Evolutionary conservation across 2,113 vertebrate genomes (phyloP).

Genomic region (Cryptomyrus ogoouensis): DNA sequence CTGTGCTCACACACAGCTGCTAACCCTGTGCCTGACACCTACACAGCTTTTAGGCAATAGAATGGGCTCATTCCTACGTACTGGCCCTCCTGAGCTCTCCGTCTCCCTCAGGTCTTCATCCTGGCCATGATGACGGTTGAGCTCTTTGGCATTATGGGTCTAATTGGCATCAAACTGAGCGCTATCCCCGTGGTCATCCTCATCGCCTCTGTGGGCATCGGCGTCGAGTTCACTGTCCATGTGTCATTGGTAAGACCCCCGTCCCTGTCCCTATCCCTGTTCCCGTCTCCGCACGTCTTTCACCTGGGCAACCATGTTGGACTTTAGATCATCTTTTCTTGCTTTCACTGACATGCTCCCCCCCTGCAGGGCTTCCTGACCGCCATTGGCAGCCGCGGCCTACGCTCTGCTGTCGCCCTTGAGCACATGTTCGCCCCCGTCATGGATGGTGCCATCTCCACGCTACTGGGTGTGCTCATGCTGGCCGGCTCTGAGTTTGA

Average conservation of each 20-base stretch:
- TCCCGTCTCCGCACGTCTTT: no score
- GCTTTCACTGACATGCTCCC: background rate
- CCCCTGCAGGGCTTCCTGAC: slow-evolving; percentile 83
- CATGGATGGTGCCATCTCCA: slow-evolving; percentile 70
- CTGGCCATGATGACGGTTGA: slow-evolving; percentile 94
- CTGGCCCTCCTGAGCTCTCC: background rate
- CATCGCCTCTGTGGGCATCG: slow-evolving; percentile 93
- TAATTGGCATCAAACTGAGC: slow-evolving; percentile 95
- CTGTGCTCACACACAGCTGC: slow-evolving; percentile 16
- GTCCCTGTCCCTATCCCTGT: no score
- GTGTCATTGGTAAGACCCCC: slow-evolving; percentile 77
- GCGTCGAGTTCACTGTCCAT: slow-evolving; percentile 95
- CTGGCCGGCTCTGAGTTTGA: slow-evolving; percentile 91
- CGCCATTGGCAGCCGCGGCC: slow-evolving; percentile 87
- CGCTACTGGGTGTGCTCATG: slow-evolving; percentile 71
- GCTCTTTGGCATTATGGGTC: slow-evolving; percentile 97
- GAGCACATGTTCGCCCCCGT: slow-evolving; percentile 97
- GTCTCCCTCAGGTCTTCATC: slow-evolving; percentile 73
- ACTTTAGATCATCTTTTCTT: background rate
- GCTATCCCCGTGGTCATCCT: slow-evolving; percentile 96
- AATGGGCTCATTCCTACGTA: background rate
- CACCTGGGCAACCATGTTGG: background rate
- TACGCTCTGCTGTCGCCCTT: slow-evolving; percentile 79
- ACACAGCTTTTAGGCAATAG: slow-evolving; percentile 17
- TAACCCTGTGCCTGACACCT: background rate